Percentiles rank a stretch among this genome's conserved stretches.
These are phyloP conservation scores for Thaumetopoea pityocampa DNA, from an alignment of 1,140 invertebrate species.

Conservation along the genomic window DNA sequence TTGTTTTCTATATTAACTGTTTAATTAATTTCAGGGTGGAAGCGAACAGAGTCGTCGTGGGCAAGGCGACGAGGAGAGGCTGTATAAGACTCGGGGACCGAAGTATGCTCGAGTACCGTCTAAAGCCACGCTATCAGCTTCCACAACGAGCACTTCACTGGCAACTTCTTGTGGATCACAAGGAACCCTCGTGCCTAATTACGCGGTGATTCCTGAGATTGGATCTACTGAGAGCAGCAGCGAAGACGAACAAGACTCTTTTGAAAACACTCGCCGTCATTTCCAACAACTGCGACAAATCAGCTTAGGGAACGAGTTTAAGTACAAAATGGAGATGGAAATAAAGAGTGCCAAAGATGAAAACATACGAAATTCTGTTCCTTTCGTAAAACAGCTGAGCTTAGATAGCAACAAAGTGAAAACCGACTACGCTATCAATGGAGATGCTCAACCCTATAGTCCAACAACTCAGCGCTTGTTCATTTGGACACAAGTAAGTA, in stretches of 20 bases:
- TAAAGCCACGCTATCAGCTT: conserved; percentile 60
- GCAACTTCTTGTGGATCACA: conserved; percentile 77
- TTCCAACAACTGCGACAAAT: conserved; percentile 71
- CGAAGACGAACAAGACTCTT: conserved; percentile 67
- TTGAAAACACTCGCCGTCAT: conserved; percentile 67
- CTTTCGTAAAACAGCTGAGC: conserved; percentile 77
- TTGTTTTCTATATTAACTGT: conserved; percentile 1
- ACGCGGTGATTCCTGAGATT: conserved; percentile 64
- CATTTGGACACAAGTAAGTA: conserved; percentile 71
- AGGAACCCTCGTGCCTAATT: conserved; percentile 75
- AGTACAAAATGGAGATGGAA: conserved; percentile 79
- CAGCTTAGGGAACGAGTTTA: conserved; percentile 69
- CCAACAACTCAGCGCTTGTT: conserved; percentile 77
- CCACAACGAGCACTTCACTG: conserved; percentile 74
- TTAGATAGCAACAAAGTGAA: conserved; percentile 63
- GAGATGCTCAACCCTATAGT: conserved; percentile 48
- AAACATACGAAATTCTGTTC: conserved; percentile 76
- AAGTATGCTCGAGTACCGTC: conserved; percentile 72
- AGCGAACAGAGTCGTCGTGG: conserved; percentile 52
- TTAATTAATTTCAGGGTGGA: conserved; percentile 50
- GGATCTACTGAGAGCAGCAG: conserved; percentile 61
- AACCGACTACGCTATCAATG: conserved; percentile 60
- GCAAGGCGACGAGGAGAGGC: conserved; percentile 58
- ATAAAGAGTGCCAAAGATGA: conserved; percentile 77
- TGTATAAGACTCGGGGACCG: conserved; percentile 49